phyloP scores from a whole-genome alignment of 1,140 invertebrate genomes.

The Pogonognathellus flavescens region DNA sequence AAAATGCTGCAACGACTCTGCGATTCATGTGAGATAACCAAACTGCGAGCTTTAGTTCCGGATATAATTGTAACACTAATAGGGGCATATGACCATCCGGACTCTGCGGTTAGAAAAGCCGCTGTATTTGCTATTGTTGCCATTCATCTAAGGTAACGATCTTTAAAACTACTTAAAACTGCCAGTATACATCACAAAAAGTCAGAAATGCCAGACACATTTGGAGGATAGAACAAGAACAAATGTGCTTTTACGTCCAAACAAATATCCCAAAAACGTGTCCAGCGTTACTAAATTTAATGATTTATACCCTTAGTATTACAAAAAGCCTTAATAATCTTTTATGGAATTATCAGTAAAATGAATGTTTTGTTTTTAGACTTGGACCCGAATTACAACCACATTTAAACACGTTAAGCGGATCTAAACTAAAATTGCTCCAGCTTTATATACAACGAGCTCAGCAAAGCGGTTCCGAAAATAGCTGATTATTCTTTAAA shows the following conservation, averaged over 20 bases:
- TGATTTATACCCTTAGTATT: too few relatives aligned
- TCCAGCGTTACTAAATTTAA: too few relatives aligned
- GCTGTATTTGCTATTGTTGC: conserved; percentile 67
- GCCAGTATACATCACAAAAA: too few relatives aligned
- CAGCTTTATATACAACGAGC: conserved; percentile 67
- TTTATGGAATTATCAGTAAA: not conserved
- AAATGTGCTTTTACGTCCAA: too few relatives aligned
- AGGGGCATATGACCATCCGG: conserved; percentile 67
- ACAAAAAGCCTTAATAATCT: too few relatives aligned
- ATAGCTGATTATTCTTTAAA: conserved; percentile 40
- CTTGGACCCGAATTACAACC: conserved; percentile 63
- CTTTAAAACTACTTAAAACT: conserved; percentile 3
- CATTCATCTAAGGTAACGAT: conserved; percentile 62
- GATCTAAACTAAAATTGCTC: conserved; percentile 66
- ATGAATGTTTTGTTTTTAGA: conserved; percentile 50
- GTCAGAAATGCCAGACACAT: too few relatives aligned
- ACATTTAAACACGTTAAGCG: conserved; percentile 64
- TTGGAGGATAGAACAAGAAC: too few relatives aligned
- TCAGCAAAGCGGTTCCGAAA: conserved; percentile 47
- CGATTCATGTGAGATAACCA: conserved; percentile 63
- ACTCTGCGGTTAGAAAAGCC: conserved; percentile 66
- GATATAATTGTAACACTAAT: conserved; percentile 65
- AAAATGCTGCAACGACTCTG: conserved; percentile 66
- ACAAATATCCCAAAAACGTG: too few relatives aligned
- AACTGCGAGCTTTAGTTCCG: conserved; percentile 62